These are phyloP conservation scores for Stictocephala bisonia DNA, from an alignment of 2,888 invertebrate genomes.

Conservation along the genomic window DNA sequence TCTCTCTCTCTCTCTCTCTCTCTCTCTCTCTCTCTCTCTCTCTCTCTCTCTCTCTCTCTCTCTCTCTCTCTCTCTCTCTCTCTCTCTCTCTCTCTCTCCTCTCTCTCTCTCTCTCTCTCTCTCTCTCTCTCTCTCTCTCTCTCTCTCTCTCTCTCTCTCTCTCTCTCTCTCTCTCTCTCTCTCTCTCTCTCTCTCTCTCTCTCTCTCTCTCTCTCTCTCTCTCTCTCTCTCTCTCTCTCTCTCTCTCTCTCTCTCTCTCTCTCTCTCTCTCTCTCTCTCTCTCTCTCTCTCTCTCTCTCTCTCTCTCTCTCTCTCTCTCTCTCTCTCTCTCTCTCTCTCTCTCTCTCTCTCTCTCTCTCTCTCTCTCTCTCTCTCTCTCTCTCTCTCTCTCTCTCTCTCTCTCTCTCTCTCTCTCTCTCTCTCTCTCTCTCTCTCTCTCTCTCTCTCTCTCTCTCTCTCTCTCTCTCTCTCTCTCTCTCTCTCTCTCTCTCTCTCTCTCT, in stretches of 20 bases:
- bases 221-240: constrained; percentile 2
- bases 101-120: constrained; percentile 12
- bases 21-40: constrained; percentile 1
- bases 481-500: constrained; percentile 4
- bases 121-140: neutral
- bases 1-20: neutral
- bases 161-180: neutral
- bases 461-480: neutral
- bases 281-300: constrained; percentile 31
- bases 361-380: constrained; percentile 1
- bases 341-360: neutral
- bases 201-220: constrained; percentile 21
- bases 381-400: neutral
- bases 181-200: constrained; percentile 1
- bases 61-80: neutral
- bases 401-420: neutral
- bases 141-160: constrained; percentile 14
- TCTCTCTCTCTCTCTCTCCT: neutral
- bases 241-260: constrained; percentile 19
- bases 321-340: constrained; percentile 12
- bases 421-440: constrained; percentile 7
- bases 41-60: neutral
- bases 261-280: constrained; percentile 32
- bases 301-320: neutral
- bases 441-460: neutral